These are phyloP conservation scores for Euplagia quadripunctaria DNA, from an alignment of 2,888 invertebrate species.

Conservation along the genomic window DNA sequence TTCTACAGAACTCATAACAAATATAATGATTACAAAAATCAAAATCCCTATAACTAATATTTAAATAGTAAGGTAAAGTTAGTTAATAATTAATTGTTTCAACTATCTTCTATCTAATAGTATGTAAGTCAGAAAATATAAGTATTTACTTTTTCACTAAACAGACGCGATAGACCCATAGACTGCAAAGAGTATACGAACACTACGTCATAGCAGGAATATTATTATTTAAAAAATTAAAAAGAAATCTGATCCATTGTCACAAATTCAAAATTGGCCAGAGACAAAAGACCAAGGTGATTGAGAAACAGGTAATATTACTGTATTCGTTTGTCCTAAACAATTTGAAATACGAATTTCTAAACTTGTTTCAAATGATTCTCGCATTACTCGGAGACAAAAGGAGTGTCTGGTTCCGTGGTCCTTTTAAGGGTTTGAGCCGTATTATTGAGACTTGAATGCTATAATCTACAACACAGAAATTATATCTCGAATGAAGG, in stretches of 20 bases:
- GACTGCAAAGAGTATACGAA: too few relatives aligned
- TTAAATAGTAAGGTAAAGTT: too few relatives aligned
- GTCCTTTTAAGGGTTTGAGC: constrained; percentile 27
- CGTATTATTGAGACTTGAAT: constrained; percentile 27
- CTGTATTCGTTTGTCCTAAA: constrained; percentile 26
- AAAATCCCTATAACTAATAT: too few relatives aligned
- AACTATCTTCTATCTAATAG: background rate
- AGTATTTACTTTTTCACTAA: background rate
- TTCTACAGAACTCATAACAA: too few relatives aligned
- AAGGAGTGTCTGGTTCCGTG: constrained; percentile 37
- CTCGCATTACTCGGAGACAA: constrained; percentile 44
- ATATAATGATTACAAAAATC: too few relatives aligned
- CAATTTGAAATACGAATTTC: constrained; percentile 41
- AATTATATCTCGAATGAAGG: constrained; percentile 15
- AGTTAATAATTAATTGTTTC: background rate
- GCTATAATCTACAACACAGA: constrained; percentile 24
- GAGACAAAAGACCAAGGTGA: constrained; percentile 11
- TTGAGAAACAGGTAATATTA: constrained; percentile 25
- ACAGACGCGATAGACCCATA: background rate
- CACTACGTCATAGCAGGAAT: background rate
- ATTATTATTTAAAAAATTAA: background rate
- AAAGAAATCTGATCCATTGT: background rate
- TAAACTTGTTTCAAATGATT: constrained; percentile 38
- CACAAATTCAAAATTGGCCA: background rate
- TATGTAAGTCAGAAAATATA: background rate